phyloP scores from a whole-genome alignment of 2,888 invertebrate genomes.

The Andrena flavipes region DNA sequence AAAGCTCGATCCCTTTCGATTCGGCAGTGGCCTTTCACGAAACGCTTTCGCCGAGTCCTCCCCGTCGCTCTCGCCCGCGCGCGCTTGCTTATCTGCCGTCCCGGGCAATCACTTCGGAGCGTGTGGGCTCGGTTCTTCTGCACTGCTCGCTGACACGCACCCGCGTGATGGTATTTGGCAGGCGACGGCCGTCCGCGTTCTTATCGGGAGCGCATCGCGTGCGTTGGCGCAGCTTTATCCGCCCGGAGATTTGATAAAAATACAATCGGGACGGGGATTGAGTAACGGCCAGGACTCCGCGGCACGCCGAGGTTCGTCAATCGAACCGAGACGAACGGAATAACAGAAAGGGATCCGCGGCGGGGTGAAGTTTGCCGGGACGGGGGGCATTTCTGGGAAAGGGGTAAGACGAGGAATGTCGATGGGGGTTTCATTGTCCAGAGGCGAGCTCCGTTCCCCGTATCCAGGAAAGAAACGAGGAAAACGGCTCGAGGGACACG shows the following conservation, averaged over 20 bases:
- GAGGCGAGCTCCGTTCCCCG: conserved; percentile 18
- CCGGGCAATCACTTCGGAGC: background rate
- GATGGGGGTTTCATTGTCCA: conserved; percentile 17
- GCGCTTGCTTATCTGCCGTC: background rate
- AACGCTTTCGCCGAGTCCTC: background rate
- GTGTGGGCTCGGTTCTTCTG: background rate
- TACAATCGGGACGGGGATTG: conserved; percentile 8
- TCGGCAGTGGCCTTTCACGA: background rate
- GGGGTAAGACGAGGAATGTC: background rate
- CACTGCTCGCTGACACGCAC: background rate
- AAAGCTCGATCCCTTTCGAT: background rate
- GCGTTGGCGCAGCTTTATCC: conserved; percentile 3
- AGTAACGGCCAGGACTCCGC: background rate
- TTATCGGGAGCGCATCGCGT: background rate
- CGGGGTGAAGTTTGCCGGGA: background rate
- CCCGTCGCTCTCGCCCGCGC: background rate
- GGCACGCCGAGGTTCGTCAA: no score
- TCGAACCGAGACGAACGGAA: no score
- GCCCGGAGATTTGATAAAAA: background rate
- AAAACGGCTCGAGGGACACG: conserved; percentile 44
- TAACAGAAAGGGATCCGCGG: no score
- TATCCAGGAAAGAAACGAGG: conserved; percentile 49
- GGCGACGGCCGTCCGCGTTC: conserved; percentile 5
- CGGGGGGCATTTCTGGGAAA: background rate
- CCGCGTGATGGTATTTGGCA: background rate